Evolutionary conservation across 2,113 vertebrate species (phyloP).

Genomic region (Mesocricetus auratus): DNA sequence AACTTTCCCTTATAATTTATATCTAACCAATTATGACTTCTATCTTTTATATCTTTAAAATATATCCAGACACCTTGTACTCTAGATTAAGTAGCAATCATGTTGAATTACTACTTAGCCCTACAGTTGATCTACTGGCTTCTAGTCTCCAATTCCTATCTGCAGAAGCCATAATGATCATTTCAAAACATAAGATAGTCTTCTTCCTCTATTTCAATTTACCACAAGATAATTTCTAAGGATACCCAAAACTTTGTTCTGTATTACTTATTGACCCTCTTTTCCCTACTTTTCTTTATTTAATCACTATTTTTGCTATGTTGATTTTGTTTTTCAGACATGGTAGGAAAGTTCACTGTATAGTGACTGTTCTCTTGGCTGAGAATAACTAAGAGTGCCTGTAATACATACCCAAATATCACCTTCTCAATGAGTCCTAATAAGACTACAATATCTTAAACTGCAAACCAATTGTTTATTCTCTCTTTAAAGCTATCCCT

Average conservation of each 20-base stretch:
- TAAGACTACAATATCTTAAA: background rate
- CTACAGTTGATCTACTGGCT: background rate
- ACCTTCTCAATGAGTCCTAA: background rate
- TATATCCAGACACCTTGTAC: background rate
- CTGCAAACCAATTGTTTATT: background rate
- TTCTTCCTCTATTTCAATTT: constrained; percentile 2
- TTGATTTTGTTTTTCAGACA: background rate
- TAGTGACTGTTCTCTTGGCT: background rate
- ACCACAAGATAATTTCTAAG: background rate
- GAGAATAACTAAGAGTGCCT: background rate
- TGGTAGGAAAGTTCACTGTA: background rate
- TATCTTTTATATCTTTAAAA: background rate
- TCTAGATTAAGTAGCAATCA: background rate
- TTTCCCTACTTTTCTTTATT: background rate
- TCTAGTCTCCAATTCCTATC: background rate
- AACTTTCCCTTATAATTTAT: too few species aligned
- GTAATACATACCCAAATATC: background rate
- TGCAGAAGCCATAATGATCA: background rate
- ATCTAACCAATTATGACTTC: too few species aligned
- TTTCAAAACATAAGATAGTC: background rate
- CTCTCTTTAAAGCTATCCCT: background rate
- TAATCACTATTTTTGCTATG: background rate
- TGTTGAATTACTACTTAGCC: background rate
- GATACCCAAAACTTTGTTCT: background rate
- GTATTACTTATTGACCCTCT: background rate